A percentile compares a stretch with the other conserved stretches of the same genome.
Conservation (phyloP, 2,113 vertebrate species). For the Gnathonemus longibarbis region DNA sequence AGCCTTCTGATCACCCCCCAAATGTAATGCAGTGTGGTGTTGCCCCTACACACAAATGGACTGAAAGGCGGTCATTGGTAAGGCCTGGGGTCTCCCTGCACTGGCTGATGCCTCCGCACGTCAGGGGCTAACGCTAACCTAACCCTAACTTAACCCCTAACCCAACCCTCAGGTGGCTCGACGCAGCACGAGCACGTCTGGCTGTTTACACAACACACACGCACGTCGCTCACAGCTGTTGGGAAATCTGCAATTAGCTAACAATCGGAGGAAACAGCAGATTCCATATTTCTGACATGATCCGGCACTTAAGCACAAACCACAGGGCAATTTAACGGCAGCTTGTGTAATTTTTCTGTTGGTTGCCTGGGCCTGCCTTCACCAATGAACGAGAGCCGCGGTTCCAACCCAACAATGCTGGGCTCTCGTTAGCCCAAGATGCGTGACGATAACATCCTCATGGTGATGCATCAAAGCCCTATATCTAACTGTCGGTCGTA, state of each 20-base stretch:
- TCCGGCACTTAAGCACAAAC: background rate
- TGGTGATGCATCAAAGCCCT: background rate
- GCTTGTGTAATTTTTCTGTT: background rate
- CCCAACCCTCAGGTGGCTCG: background rate
- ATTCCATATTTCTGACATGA: background rate
- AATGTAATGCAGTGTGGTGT: background rate
- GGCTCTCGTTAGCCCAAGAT: background rate
- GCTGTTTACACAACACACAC: background rate
- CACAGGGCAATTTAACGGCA: background rate
- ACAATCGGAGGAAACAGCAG: background rate
- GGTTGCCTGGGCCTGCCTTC: background rate
- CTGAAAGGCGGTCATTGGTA: background rate
- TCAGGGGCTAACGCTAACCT: too few species aligned
- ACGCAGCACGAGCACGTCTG: background rate
- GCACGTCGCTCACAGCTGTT: background rate
- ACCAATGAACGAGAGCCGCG: background rate
- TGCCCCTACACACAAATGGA: background rate
- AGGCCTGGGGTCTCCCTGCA: background rate
- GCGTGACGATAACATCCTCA: background rate
- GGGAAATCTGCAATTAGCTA: background rate
- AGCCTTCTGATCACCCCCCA: background rate
- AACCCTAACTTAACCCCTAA: too few species aligned
- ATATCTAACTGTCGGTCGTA: background rate
- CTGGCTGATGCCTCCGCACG: background rate
- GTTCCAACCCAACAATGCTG: background rate